Evolutionary conservation across 2,797 vertebrate species (phyloP).

Genomic region (Oreochromis grahami): DNA sequence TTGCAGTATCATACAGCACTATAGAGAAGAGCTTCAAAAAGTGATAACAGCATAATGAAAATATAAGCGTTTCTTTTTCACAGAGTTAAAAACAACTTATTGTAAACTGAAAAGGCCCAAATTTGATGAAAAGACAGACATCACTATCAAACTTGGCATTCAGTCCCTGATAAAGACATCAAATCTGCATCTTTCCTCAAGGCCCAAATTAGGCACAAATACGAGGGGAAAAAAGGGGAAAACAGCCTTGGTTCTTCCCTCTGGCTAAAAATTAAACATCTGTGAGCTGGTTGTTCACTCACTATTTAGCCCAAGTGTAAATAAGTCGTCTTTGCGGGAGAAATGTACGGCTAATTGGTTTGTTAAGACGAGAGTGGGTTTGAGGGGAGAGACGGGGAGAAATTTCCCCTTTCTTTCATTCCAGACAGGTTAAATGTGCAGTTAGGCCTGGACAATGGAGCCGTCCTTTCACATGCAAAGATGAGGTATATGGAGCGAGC

Average conservation of each 20-base stretch:
- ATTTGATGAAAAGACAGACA: background rate
- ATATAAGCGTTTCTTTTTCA: background rate
- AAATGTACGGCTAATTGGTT: constrained; percentile 74
- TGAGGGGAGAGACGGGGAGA: constrained; percentile 36
- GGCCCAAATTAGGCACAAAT: background rate
- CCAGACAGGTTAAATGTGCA: constrained; percentile 81
- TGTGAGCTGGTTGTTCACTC: constrained; percentile 2
- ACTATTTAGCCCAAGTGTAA: constrained; percentile 23
- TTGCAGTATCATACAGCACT: background rate
- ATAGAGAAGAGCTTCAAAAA: background rate
- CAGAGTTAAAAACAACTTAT: background rate
- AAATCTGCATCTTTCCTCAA: background rate
- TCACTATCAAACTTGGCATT: background rate
- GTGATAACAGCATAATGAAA: background rate
- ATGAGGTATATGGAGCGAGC: constrained; percentile 69
- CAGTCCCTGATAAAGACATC: background rate
- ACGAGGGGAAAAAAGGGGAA: background rate
- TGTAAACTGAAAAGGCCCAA: background rate
- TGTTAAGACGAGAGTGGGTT: constrained; percentile 57
- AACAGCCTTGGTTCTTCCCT: background rate
- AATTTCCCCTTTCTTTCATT: constrained; percentile 57
- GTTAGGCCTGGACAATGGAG: constrained; percentile 68
- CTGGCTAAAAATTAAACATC: constrained; percentile 18
- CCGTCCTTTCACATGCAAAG: constrained; percentile 75
- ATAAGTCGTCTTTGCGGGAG: constrained; percentile 53